These are phyloP conservation scores for Miltochrista miniata DNA, from an alignment of 2,888 invertebrate genomes.

Conservation along the genomic window DNA sequence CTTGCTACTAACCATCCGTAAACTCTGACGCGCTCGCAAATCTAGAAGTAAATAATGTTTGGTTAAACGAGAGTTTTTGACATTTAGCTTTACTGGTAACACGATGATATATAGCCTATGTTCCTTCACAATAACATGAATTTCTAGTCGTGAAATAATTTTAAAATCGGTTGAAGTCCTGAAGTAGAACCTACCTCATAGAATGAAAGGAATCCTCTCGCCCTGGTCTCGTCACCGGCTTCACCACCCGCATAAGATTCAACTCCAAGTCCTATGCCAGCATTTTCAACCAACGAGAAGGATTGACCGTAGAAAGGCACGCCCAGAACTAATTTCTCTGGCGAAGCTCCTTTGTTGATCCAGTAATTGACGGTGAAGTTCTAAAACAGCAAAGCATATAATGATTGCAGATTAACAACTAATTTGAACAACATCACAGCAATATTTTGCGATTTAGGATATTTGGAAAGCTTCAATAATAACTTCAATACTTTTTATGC, in stretches of 20 bases:
- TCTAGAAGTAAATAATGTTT: constrained; percentile 71
- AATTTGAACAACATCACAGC: background rate
- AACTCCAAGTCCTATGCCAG: constrained; percentile 87
- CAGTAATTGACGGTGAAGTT: constrained; percentile 95
- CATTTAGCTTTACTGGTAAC: no score
- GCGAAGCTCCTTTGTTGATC: constrained; percentile 91
- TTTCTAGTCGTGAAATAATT: background rate
- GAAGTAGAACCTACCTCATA: constrained; percentile 88
- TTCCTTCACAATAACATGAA: no score
- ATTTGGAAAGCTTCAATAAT: no score
- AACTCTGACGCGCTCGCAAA: constrained; percentile 90
- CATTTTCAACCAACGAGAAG: constrained; percentile 89
- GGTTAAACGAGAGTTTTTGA: background rate
- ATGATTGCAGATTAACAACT: background rate
- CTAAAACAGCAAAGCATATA: constrained; percentile 61
- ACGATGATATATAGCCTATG: no score
- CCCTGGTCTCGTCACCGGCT: constrained; percentile 94
- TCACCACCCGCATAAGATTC: constrained; percentile 94
- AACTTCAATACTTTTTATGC: no score
- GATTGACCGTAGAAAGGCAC: constrained; percentile 96
- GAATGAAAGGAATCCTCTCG: constrained; percentile 93
- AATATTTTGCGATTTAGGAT: no score
- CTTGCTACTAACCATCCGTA: constrained; percentile 91
- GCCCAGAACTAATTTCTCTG: constrained; percentile 92
- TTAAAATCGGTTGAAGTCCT: background rate